Base-by-base conservation (phyloP, 2,797 vertebrate genomes). In the Aselliscus stoliczkanus region DNA sequence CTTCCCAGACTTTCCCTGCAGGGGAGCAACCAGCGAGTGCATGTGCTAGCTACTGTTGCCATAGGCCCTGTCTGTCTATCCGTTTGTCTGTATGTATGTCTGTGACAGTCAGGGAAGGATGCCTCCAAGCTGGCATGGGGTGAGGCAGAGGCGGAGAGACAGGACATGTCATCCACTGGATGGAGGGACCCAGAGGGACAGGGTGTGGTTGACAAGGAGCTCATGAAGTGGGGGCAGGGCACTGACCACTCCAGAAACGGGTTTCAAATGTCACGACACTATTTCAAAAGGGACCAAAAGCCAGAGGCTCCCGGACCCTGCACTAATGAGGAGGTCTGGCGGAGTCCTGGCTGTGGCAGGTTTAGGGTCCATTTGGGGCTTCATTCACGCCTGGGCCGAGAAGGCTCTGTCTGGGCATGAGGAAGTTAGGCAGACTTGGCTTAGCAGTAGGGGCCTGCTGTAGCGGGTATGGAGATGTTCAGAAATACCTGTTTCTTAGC, bases 401-500 rank as follows among this genome's bases (percentile, higher is more conserved):
- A 29, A n/a, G 18, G 17, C 64, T 69, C 39, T 88, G 52, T 70
- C 79, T 87, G 79, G 80, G 88, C 47, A 17, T 23, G 54, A 75
- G 93, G 90, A 50, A 89, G 44, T 76, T 42, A 79, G 90, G 95
- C 90, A 97, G 47, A 37, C 29, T 1, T 39, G 94, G 82, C 27
- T 8, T 72, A 73, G 62, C 27, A 84, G 20, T n/a, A 21, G 79
- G 56, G 60, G 3, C 37, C 50, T 77, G 44, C 75, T 37, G n/a
- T 42, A 44, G 58, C 60, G 50, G 80, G 58, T 29, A 25, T 62
- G 77, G 90, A 83, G 58, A 56, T 31, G 64, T 65, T 95, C 94
- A 75, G 86, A 91, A 95, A 85, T 90, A 93, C 97, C 80, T 96
- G 73, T 97, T 98, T 98, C 98, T 98, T 98, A 99, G 98, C 96